These are phyloP conservation scores for Orthochromis malagaraziensis DNA, from an alignment of 2,113 vertebrate species.

Conservation along the genomic window DNA sequence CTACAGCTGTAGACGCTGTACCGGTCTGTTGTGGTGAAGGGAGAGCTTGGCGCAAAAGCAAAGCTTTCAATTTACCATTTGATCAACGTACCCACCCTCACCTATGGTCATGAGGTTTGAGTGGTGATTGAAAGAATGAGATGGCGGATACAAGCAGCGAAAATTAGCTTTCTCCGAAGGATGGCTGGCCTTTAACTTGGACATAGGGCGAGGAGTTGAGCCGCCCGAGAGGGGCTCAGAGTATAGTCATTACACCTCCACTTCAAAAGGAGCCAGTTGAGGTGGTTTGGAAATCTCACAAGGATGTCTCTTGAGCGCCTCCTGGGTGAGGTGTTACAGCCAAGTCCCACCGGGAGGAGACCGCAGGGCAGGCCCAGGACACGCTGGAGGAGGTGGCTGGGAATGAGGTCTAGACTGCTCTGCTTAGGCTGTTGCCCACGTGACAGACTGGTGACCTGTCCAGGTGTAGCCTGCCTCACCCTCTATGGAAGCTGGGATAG, in stretches of 20 bases:
- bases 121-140: background rate
- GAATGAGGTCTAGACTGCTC: background rate
- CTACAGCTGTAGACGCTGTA: background rate
- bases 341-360: background rate
- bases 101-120: background rate
- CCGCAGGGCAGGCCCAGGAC: background rate
- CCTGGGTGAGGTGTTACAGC: background rate
- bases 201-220: background rate
- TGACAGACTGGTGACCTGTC: background rate
- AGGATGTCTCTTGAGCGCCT: background rate
- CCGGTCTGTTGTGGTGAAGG: background rate
- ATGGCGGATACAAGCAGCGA: accelerated
- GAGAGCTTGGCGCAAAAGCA: background rate
- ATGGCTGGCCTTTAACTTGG: background rate
- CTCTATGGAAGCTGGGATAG: background rate
- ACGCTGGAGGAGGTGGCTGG: background rate
- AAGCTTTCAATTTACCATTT: background rate
- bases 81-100: background rate
- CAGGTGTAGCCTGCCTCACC: background rate
- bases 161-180: background rate
- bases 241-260: background rate
- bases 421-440: background rate
- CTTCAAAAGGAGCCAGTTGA: background rate
- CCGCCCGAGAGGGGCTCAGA: background rate
- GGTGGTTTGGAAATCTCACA: background rate